Percentiles rank a stretch among this genome's conserved stretches.
Conservation (phyloP, 1,140 invertebrate species). For the Coenobita brevimanus region DNA sequence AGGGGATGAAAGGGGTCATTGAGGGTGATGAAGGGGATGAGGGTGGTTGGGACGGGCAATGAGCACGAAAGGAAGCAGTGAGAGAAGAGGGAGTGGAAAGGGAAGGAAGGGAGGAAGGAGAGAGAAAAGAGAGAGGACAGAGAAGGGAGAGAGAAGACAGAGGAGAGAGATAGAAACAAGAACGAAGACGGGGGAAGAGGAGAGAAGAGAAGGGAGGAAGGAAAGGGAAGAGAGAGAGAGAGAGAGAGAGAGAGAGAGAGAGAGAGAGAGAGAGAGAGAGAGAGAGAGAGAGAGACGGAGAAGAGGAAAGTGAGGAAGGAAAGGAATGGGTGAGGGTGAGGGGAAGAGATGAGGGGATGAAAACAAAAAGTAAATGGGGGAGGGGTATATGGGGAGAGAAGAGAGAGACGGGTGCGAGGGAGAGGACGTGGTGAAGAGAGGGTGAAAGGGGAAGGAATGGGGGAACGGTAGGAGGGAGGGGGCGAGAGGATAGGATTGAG, state of each 20-base stretch:
- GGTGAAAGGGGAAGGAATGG: too few species aligned
- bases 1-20: too few species aligned
- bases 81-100: neutral
- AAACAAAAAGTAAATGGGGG: neutral
- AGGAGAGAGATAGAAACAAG: neutral
- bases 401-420: too few species aligned
- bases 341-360: neutral
- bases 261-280: neutral
- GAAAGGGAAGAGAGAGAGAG: conserved; percentile 14
- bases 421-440: too few species aligned
- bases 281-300: neutral
- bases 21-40: too few species aligned
- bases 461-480: too few species aligned
- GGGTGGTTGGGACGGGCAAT: too few species aligned
- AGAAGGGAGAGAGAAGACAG: conserved; percentile 19
- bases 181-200: neutral
- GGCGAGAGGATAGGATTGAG: neutral
- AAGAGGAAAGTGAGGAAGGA: neutral
- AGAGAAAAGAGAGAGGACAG: conserved; percentile 21
- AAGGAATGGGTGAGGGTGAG: neutral
- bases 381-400: neutral
- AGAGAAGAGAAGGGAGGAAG: neutral
- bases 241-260: conserved; percentile 36
- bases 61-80: neutral
- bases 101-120: neutral